Conservation (phyloP, 1,140 invertebrate species). For the Dolichoris vasculosae region DNA sequence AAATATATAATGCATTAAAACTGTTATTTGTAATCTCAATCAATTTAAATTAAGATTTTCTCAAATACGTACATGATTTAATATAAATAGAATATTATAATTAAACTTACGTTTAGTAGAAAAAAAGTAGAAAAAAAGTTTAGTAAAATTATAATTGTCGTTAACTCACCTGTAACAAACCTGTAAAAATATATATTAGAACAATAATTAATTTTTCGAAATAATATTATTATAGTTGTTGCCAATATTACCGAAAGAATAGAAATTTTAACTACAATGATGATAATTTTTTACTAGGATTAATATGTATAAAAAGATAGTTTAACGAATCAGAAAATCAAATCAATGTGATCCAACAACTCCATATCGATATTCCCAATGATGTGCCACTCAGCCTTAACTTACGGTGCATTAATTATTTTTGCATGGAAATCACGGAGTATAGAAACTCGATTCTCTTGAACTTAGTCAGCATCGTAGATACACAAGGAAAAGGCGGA, state of each 20-base stretch:
- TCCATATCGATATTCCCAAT: not conserved
- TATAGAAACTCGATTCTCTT: not conserved
- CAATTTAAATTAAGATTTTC: not conserved
- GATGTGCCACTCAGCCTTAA: not conserved
- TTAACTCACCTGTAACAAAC: constrained; percentile 45
- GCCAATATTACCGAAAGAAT: not conserved
- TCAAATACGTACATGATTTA: not conserved
- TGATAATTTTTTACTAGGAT: not conserved
- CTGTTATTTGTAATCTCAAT: not conserved
- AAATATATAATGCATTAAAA: not conserved
- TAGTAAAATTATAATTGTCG: constrained; percentile 4
- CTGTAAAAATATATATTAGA: not conserved
- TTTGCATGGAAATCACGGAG: not conserved
- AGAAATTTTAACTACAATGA: not conserved
- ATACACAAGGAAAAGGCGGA: constrained; percentile 41
- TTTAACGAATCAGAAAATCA: no score
- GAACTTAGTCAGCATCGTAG: constrained; percentile 39
- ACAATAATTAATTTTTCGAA: not conserved
- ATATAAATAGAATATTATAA: not conserved
- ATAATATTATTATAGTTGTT: not conserved
- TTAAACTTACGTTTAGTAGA: constrained; percentile 31
- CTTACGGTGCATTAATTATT: not conserved
- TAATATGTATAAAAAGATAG: no score
- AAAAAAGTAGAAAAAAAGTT: no score
- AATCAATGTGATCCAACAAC: no score